A percentile compares a stretch with the other conserved stretches of the same genome.
phyloP scores from a whole-genome alignment of 2,113 vertebrate species.

The Ptychochromis oligacanthus region DNA sequence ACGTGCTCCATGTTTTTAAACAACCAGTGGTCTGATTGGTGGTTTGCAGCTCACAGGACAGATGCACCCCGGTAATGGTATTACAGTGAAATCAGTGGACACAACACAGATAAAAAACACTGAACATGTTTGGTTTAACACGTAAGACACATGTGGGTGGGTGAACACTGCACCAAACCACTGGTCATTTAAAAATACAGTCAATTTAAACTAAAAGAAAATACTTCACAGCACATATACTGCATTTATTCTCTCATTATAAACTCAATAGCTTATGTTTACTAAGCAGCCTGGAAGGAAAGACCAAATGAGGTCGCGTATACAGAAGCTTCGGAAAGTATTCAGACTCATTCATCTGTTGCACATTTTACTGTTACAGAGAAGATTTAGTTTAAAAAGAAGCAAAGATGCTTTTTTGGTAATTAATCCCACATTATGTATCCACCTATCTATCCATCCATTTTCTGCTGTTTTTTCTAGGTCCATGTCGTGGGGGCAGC shows the following conservation, averaged over 20 bases:
- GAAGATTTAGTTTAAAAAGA: neutral
- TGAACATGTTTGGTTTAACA: slow-evolving; percentile 35
- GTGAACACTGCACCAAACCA: slow-evolving; percentile 59
- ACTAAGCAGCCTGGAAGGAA: neutral
- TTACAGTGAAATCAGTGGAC: slow-evolving; percentile 10
- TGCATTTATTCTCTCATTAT: neutral
- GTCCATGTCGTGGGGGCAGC: too few relatives aligned
- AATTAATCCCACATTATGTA: neutral
- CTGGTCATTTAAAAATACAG: slow-evolving; percentile 54
- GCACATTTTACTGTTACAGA: neutral
- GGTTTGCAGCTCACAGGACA: slow-evolving; percentile 26
- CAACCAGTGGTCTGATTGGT: slow-evolving; percentile 62
- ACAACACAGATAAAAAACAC: slow-evolving; percentile 8
- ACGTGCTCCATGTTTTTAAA: slow-evolving; percentile 20
- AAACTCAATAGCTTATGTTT: neutral
- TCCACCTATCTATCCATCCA: neutral
- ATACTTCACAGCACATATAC: neutral
- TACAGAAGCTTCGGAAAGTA: neutral
- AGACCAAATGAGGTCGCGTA: neutral
- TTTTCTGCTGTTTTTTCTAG: neutral
- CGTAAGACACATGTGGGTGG: slow-evolving; percentile 7
- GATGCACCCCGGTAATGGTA: neutral
- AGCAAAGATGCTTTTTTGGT: neutral
- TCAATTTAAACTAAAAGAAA: neutral
- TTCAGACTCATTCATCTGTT: neutral